phyloP scores from a whole-genome alignment of 2,797 vertebrate genomes.

The Synanceia verrucosa region DNA sequence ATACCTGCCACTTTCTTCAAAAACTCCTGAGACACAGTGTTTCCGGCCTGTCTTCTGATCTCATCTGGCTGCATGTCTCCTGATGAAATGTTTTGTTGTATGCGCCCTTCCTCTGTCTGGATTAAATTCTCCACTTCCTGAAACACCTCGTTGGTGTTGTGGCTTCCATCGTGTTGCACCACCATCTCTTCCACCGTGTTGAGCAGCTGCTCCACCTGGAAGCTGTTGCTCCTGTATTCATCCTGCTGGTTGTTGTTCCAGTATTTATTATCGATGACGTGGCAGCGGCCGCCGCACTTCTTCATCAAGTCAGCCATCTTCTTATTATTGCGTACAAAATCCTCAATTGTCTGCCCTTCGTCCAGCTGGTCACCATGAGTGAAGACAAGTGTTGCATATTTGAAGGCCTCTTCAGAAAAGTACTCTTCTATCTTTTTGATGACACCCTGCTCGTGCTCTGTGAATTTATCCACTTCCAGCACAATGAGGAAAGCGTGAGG shows the following conservation, averaged over 20 bases:
- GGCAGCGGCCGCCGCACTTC: constrained; percentile 44
- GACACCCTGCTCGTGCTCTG: rapidly evolving
- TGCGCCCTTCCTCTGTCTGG: background rate
- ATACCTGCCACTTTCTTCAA: constrained; percentile 9
- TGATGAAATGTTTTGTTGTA: background rate
- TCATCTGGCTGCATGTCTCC: background rate
- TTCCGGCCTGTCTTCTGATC: constrained; percentile 38
- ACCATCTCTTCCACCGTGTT: constrained; percentile 53
- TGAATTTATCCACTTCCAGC: constrained; percentile 23
- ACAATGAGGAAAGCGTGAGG: constrained; percentile 47
- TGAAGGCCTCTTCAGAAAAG: constrained; percentile 6
- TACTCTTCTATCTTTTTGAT: rapidly evolving
- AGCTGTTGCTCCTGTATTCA: constrained; percentile 24
- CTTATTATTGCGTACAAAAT: rapidly evolving
- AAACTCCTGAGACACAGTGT: rapidly evolving
- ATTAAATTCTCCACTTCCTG: constrained; percentile 32
- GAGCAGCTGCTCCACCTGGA: constrained; percentile 47
- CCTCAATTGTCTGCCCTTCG: background rate
- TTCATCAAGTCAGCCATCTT: background rate
- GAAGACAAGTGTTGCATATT: constrained; percentile 11
- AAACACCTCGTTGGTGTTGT: constrained; percentile 50
- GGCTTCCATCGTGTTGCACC: constrained; percentile 9
- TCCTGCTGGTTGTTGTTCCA: constrained; percentile 12
- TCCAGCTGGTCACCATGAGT: background rate
- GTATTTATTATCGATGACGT: constrained; percentile 34